Conservation (phyloP, 1,140 invertebrate species). For the Zaprionus capensis region DNA sequence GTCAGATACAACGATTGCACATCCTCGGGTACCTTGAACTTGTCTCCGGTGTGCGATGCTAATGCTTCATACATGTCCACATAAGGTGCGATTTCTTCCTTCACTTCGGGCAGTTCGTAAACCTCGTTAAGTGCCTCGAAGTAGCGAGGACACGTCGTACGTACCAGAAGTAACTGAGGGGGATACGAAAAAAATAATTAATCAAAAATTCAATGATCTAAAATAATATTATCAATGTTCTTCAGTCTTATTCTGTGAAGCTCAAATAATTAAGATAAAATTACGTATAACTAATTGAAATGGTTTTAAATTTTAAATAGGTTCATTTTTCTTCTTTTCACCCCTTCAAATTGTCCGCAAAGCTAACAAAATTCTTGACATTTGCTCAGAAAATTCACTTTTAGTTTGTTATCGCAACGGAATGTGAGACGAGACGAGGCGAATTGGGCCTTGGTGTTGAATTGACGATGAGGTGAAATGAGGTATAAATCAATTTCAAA, state of each 20-base stretch:
- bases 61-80: slow-evolving; percentile 86
- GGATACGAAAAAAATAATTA: background rate
- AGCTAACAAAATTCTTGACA: background rate
- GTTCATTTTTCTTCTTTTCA: background rate
- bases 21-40: slow-evolving; percentile 87
- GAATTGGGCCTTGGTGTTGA: slow-evolving; percentile 8
- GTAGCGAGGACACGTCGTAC: slow-evolving; percentile 87
- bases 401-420: background rate
- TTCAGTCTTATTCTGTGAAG: no score
- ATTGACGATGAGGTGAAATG: slow-evolving; percentile 23
- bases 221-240: no score
- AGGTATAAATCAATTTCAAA: slow-evolving; percentile 45
- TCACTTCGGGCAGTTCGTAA: slow-evolving; percentile 85
- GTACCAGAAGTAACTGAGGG: slow-evolving; percentile 86
- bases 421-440: background rate
- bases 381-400: background rate
- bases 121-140: slow-evolving; percentile 85
- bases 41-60: slow-evolving; percentile 85
- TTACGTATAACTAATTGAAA: background rate
- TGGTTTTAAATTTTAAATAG: background rate
- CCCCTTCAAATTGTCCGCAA: background rate
- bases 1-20: slow-evolving; percentile 88
- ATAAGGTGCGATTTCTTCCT: slow-evolving; percentile 85
- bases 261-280: no score
- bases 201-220: background rate